Evolutionary conservation across 1,140 invertebrate species (phyloP), one percentile per base, ranked within the genome.

Genomic region (Agrypnia vestita): DNA sequence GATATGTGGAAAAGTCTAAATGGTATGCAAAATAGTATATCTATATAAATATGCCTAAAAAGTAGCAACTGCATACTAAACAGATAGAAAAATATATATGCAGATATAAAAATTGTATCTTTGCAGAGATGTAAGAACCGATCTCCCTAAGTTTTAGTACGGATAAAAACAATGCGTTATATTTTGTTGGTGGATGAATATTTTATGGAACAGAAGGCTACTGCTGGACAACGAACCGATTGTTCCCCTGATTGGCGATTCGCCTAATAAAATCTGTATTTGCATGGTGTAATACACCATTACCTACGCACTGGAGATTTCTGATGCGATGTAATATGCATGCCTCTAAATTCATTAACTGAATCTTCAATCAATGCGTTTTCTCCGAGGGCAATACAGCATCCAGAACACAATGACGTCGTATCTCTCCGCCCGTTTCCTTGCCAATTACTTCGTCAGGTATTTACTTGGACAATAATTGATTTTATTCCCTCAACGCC

Each of bases 391-490:
- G n/a, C 6, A 17, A 7, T 49, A 10, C 21, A 44, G 13, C 49
- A 43, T 56, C 51, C 51, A 17, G 51, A 74, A 71, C 21, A 75
- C 73, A 76, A 69, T 74, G 67, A 15, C 15, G 51, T 47, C 51
- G 51, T 77, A 71, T 55, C 67, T 80, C 67, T 71, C 53, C 12
- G 25, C 35, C 35, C 21, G 12, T 56, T 73, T 69, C 21, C n/a
- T 62, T 55, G 80, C 71, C 80, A 81, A 81, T 81, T 81, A 81
- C 76, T 73, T 74, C 72, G 64, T 69, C 62, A 67, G 21, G 11
- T 53, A 72, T 53, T 72, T 72, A 72, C 69, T 6, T 21, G 64
- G 79, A 80, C 79, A 56, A 80, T 80, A 80, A 80, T 80, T 80
- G 79, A 80, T 80, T 80, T 80, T 76, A 80, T 80, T 80, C 79